Evolutionary conservation across 2,797 vertebrate genomes (phyloP).

Genomic region (Danio choprae): DNA sequence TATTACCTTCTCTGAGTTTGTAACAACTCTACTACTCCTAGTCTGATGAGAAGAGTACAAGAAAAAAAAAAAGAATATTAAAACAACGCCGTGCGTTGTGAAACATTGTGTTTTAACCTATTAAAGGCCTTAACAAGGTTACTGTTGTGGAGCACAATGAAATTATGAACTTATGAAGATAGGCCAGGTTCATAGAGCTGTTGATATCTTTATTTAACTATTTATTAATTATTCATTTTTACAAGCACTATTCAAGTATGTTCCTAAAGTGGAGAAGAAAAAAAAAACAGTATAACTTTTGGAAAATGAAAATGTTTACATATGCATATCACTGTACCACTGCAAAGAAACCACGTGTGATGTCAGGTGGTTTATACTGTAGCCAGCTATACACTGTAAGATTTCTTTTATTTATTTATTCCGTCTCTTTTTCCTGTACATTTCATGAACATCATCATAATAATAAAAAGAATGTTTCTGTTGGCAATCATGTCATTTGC

Average conservation of each 20-base stretch:
- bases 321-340: conserved; percentile 93
- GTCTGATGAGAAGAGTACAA: conserved; percentile 6
- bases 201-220: conserved; percentile 51
- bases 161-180: conserved; percentile 77
- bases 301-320: conserved; percentile 91
- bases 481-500: conserved; percentile 7
- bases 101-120: conserved; percentile 78
- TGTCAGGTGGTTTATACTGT: conserved; percentile 48
- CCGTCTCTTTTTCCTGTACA: conserved; percentile 7
- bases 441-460: conserved; percentile 11
- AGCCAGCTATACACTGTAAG: conserved; percentile 63
- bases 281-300: conserved; percentile 32
- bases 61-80: conserved; percentile 18
- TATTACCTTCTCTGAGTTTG: conserved; percentile 15
- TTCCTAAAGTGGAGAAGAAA: conserved; percentile 82
- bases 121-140: conserved; percentile 86
- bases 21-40: conserved; percentile 14
- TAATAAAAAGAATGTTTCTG: not conserved
- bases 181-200: conserved; percentile 58
- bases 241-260: conserved; percentile 84
- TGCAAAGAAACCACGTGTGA: conserved; percentile 72
- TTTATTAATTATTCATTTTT: conserved; percentile 56
- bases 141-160: conserved; percentile 92
- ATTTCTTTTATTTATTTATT: conserved; percentile 28
- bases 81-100: conserved; percentile 88